Evolutionary conservation across 2,888 invertebrate species (phyloP), one percentile per base, ranked within the genome.

Genomic region (Nomada fabriciana): DNA sequence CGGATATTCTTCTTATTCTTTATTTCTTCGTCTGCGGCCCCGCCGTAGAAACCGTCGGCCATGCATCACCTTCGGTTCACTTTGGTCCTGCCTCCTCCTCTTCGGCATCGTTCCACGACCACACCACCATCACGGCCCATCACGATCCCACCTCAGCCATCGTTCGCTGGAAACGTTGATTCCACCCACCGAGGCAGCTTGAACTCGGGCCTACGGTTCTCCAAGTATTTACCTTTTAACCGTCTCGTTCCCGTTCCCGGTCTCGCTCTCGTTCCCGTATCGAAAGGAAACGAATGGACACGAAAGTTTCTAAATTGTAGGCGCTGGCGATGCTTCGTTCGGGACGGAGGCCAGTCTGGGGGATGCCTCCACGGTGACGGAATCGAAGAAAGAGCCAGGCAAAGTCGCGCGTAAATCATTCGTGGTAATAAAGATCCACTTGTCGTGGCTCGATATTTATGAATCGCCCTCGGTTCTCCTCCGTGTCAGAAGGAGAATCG

Each of bases 21-120:
- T 92, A 91, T 92, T 91, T 91, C 91, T 91, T 90, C 89, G 86
- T 90, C 86, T 87, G 87, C 88, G 88, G 89, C 89, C 88, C 86
- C 90, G 89, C 89, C 89, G 90, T 89, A 89, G 90, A 89, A 89
- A 90, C 91, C 92, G 92, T 92, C 93, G 93, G 92, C 94, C 93
- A 93, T 93, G 93, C 92, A 93, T 93, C 94, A 93, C 92, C 91
- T 92, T 92, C 90, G 92, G 91, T 91, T 93, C 92, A 91, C 88
- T 91, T 90, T 89, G 91, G 92, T 88, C 91, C 93, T 85, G 91
- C 92, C 93, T 92, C 91, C 93, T 92, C 91, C 88, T 87, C 88
- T 85, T 89, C 87, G 84, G 79, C 89, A 89, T 89, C 89, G 83
- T 86, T 86, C 87, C 86, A 86, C 85, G 86, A 80, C 85, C 89